Evolutionary conservation across 2,113 vertebrate genomes (phyloP).

Genomic region (Pelecanus crispus): DNA sequence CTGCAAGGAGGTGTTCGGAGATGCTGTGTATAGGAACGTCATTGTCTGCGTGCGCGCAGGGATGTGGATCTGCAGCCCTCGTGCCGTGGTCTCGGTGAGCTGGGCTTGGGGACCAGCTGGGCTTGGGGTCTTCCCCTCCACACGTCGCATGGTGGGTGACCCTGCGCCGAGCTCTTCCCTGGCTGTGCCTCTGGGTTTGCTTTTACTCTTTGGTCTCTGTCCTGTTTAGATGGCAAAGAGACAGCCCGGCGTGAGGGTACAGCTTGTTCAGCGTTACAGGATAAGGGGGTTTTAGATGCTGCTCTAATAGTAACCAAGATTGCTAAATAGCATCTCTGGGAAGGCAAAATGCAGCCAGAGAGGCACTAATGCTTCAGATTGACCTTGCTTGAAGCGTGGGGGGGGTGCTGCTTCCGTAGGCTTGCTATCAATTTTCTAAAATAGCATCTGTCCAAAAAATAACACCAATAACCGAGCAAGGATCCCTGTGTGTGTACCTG

Average conservation of each 20-base stretch:
- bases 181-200: not conserved
- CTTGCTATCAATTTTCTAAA: not conserved
- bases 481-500: not conserved
- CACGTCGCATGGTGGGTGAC: accelerated
- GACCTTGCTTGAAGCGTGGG: not conserved
- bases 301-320: not conserved
- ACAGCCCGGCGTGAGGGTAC: accelerated
- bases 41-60: not conserved
- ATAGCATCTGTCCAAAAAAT: not conserved
- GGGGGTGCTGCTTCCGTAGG: not conserved
- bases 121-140: accelerated
- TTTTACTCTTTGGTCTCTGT: not conserved
- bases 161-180: accelerated
- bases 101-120: not conserved
- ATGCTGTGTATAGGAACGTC: accelerated
- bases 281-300: not conserved
- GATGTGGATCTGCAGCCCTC: not conserved
- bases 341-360: not conserved
- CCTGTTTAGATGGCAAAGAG: not conserved
- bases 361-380: not conserved
- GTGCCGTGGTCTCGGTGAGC: not conserved
- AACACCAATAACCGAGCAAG: accelerated
- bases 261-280: not conserved
- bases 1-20: not conserved
- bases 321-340: not conserved